phyloP scores from a whole-genome alignment of 2,888 invertebrate genomes.

The Netelia fuscicornis region DNA sequence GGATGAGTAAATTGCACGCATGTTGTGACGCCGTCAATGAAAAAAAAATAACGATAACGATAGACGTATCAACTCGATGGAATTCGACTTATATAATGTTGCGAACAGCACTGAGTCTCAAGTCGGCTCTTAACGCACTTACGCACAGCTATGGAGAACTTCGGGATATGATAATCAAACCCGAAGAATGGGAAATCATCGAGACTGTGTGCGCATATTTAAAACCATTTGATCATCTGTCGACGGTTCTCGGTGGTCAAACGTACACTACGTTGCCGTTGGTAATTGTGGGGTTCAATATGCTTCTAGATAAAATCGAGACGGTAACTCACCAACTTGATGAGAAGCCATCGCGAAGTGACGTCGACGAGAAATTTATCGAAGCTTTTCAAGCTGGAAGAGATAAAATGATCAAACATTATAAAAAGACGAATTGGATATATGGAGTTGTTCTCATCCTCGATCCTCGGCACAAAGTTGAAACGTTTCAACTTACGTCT shows the following conservation, averaged over 20 bases:
- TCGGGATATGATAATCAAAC: not conserved
- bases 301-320: conserved; percentile 53
- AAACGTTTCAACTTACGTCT: conserved; percentile 38
- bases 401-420: conserved; percentile 55
- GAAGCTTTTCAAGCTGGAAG: conserved; percentile 25
- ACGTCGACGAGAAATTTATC: conserved; percentile 24
- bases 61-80: conserved; percentile 61
- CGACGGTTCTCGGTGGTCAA: conserved; percentile 42
- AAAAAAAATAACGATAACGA: conserved; percentile 28
- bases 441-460: conserved; percentile 46
- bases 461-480: conserved; percentile 49
- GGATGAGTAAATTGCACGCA: conserved; percentile 26
- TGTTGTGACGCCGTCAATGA: conserved; percentile 37
- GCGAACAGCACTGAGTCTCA: conserved; percentile 22
- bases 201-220: no score
- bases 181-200: no score
- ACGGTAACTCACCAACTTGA: conserved; percentile 4
- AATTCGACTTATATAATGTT: conserved; percentile 44
- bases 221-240: not conserved
- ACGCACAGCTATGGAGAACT: not conserved
- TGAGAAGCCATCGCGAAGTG: conserved; percentile 23
- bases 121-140: conserved; percentile 1
- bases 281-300: conserved; percentile 50
- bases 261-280: conserved; percentile 47
- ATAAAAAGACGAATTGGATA: conserved; percentile 40